Conservation (phyloP, 1,140 invertebrate genomes). For the Drosophila eugracilis region DNA sequence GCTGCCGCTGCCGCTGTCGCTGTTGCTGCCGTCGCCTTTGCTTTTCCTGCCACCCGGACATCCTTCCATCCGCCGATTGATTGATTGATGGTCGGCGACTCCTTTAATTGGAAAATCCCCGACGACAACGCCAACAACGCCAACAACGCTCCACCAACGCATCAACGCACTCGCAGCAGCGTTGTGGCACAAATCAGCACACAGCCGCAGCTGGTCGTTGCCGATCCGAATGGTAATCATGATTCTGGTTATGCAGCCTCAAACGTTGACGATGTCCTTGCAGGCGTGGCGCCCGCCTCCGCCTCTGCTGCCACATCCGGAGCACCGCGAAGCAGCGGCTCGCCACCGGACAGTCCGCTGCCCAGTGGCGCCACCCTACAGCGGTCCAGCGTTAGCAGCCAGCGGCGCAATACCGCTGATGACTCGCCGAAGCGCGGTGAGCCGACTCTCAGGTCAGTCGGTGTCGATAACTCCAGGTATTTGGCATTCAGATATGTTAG, state of each 20-base stretch:
- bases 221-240: conserved; percentile 91
- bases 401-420: conserved; percentile 66
- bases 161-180: conserved; percentile 71
- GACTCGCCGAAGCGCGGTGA: conserved; percentile 80
- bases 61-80: neutral
- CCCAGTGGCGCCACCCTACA: conserved; percentile 79
- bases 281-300: conserved; percentile 62
- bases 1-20: neutral
- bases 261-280: conserved; percentile 86
- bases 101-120: neutral
- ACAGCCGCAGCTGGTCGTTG: conserved; percentile 84
- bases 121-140: neutral
- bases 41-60: neutral
- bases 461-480: conserved; percentile 46
- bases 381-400: conserved; percentile 78
- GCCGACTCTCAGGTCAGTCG: conserved; percentile 77
- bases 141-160: conserved; percentile 2
- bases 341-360: conserved; percentile 86
- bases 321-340: conserved; percentile 64
- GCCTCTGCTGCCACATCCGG: conserved; percentile 22
- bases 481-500: conserved; percentile 6
- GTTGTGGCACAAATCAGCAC: conserved; percentile 87
- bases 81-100: conserved; percentile 37
- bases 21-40: too few species aligned
- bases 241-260: conserved; percentile 92